A percentile compares a stretch with the other conserved stretches of the same genome.
phyloP scores from a whole-genome alignment of 2,888 invertebrate species.

The Drosophila anomalata region DNA sequence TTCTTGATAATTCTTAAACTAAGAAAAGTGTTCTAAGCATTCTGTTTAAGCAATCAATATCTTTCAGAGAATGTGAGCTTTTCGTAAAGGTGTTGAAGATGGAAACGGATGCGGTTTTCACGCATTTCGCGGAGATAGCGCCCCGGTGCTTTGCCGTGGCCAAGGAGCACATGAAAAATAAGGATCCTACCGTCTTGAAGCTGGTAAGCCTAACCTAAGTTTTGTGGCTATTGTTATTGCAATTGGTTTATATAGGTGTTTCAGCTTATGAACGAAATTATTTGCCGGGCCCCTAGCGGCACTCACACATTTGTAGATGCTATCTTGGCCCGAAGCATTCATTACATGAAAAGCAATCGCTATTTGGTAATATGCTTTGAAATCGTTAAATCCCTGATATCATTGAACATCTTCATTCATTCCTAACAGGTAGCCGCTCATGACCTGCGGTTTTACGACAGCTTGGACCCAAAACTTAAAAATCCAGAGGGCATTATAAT shows the following conservation, averaged over 20 bases:
- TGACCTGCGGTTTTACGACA: slow-evolving; percentile 44
- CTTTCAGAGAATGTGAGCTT: slow-evolving; percentile 51
- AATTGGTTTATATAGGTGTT: slow-evolving; percentile 19
- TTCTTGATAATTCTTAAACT: not conserved
- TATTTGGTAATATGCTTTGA: slow-evolving; percentile 21
- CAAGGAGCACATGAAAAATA: not conserved
- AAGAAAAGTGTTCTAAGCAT: too few relatives aligned
- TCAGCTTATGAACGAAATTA: slow-evolving; percentile 31
- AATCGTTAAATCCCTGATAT: not conserved
- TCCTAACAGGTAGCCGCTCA: slow-evolving; percentile 28
- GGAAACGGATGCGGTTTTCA: slow-evolving; percentile 13
- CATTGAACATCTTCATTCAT: not conserved
- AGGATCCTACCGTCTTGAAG: not conserved
- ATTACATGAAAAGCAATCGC: slow-evolving; percentile 18
- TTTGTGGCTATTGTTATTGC: too few relatives aligned
- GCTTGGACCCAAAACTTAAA: slow-evolving; percentile 22
- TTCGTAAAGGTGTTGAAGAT: slow-evolving; percentile 34
- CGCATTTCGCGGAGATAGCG: not conserved
- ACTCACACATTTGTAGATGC: slow-evolving; percentile 27
- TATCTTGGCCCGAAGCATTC: slow-evolving; percentile 37
- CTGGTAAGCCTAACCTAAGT: slow-evolving; percentile 9
- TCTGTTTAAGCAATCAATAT: not conserved
- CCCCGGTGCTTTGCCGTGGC: slow-evolving; percentile 14
- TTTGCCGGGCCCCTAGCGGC: slow-evolving; percentile 42
- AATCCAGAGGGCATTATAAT: slow-evolving; percentile 22